Evolutionary conservation across 1,140 invertebrate species (phyloP), one percentile per base, ranked within the genome.

Genomic region (Chironomus striatipennis): DNA sequence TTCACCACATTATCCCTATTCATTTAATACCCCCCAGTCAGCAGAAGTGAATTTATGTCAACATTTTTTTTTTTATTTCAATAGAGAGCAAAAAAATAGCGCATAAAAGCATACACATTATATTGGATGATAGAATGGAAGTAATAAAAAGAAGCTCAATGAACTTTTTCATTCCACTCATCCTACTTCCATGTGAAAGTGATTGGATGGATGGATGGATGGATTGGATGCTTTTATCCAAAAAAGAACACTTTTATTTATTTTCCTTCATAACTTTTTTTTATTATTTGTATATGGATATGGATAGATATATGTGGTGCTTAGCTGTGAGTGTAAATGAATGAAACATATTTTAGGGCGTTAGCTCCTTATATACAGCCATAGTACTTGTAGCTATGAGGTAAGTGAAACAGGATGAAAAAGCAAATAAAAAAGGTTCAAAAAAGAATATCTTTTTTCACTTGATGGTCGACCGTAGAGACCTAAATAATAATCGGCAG

Each of bases 111-210:
- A 70, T 70, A 15, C 5, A 70, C 18, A 34, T 34, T 18, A 70
- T 70, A 70, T 20, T 70, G 65, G 65, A 70, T 70, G 65, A 70
- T 70, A 21, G 47, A 57, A 70, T 70, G 65, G 20, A 20, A 70
- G 20, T 21, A 70, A 20, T 18, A 70, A 70, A 21, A 70, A 70
- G 65, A 70, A 70, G 65, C 65, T 70, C 65, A 21, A 20, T 70
- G 65, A 70, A 70, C 65, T 70, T 70, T 20, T 67, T 7, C 64
- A 7, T 18, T 67, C 64, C 64, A 34, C 24, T 67, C 43, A 47
- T 47, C n/a, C 47, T 57, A 9, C 20, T 70, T 70, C 65, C 65
- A 70, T 70, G 65, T 70, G 65, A 70, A 70, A 70, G 65, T 70
- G 65, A 70, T 70, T 70, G 65, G 65, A 21, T 70, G 64, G 10